A percentile compares a stretch with the other conserved stretches of the same genome.
Evolutionary conservation across 1,140 invertebrate species (phyloP).

Genomic region (Saccostrea cuccullata): DNA sequence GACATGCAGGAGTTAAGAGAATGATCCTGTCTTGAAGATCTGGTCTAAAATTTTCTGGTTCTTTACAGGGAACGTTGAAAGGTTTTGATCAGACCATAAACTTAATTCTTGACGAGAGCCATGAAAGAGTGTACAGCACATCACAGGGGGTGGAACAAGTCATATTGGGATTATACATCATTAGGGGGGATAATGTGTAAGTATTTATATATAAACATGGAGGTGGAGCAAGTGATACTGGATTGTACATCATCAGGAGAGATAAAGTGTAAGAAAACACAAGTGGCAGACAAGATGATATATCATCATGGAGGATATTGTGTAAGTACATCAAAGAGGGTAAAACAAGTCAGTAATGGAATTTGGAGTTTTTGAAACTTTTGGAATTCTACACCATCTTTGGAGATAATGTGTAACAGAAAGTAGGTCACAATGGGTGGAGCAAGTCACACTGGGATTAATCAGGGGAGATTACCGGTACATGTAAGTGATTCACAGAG

Average conservation of each 20-base stretch:
- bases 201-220: too few relatives aligned
- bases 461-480: too few relatives aligned
- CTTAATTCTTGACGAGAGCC: slow-evolving; percentile 97
- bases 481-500: too few relatives aligned
- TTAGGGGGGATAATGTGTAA: slow-evolving; percentile 98
- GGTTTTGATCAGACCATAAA: slow-evolving; percentile 99
- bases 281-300: too few relatives aligned
- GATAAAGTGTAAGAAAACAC: too few relatives aligned
- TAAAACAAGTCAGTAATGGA: slow-evolving; percentile 97
- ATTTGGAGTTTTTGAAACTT: too few relatives aligned
- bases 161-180: slow-evolving; percentile 96
- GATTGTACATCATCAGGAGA: too few relatives aligned
- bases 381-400: too few relatives aligned
- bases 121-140: slow-evolving; percentile 96
- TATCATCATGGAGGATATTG: too few relatives aligned
- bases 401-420: slow-evolving; percentile 99
- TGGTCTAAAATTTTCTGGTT: slow-evolving; percentile 54
- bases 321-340: too few relatives aligned
- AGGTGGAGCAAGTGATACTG: too few relatives aligned
- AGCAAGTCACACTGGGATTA: slow-evolving; percentile 89
- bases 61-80: slow-evolving; percentile 88
- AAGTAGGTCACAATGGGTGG: slow-evolving; percentile 70
- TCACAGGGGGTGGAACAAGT: slow-evolving; percentile 96
- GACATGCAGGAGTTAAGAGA: not conserved
- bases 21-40: not conserved